Base-by-base conservation (phyloP, 2,888 invertebrate species). In the Lithophane semibrunnea region DNA sequence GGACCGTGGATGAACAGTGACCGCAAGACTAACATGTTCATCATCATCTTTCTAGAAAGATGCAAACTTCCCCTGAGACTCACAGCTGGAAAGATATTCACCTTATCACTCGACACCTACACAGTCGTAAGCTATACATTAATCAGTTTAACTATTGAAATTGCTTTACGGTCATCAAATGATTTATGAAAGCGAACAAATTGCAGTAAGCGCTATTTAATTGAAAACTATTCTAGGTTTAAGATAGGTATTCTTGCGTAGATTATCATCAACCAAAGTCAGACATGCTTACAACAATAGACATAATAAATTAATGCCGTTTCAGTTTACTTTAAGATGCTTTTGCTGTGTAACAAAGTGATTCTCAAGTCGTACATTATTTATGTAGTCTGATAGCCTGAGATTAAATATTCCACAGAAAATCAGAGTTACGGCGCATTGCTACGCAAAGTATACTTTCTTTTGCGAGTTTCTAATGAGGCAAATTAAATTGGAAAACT, bases 51-150 rank as follows among this genome's bases (percentile, higher is more conserved):
- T 75, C 91, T 97, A 85, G 96, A 96, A 79, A 93, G 97, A 84
- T 96, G 97, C 85, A 97, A 97, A 83, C 94, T 94, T 29, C 97
- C 97, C 1, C 90, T 97, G 69, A 91, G 92, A 60, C 93, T 97
- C 7, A 96, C 96, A 0, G 97, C 97, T 49, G 97, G 97, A 12
- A 97, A 97, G 90, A 94, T 97, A 86, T 96, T 96, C 79, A 97
- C 93, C 1, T 92, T 97, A 29, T 97, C 97, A 5, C 92, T 97
- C 49, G 93, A 94, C 73, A 97, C 97, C 42, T 96, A 97, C 77
- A 97, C 97, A 49, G 92, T 94, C 78, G 97, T 97, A 92, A 95
- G 95, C 78, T 37, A 67, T 4, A 24, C 5, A 49, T 66, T 63
- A 60, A 37, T 56, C 66, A n/a, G 16, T n/a, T 47, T 52, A 42